These are phyloP conservation scores for Notarius lentiginosus DNA, from an alignment of 2,113 vertebrate genomes.

Conservation along the genomic window DNA sequence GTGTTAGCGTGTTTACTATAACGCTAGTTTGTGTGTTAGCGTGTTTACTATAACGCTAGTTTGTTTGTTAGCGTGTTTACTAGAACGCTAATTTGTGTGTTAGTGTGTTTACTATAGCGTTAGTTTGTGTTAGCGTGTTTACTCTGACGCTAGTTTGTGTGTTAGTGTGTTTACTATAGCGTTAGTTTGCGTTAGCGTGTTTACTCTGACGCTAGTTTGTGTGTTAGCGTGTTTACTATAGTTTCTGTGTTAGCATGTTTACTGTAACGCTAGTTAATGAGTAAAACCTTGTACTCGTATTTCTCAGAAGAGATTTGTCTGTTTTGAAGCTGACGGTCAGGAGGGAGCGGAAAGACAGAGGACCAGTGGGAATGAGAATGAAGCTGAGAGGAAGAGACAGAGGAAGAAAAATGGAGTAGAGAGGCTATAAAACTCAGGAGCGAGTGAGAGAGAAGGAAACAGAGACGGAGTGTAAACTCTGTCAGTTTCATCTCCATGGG, in stretches of 20 bases:
- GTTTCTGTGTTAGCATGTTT: too few relatives aligned
- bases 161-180: too few relatives aligned
- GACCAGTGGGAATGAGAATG: neutral
- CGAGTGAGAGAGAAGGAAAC: neutral
- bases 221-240: neutral
- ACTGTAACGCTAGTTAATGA: neutral
- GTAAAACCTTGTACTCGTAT: neutral
- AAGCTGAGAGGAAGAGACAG: neutral
- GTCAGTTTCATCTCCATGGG: conserved; percentile 38
- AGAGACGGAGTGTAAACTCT: conserved; percentile 32
- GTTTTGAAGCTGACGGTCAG: neutral
- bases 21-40: neutral
- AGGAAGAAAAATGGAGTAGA: neutral
- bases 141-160: too few relatives aligned
- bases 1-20: neutral
- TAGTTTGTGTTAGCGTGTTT: neutral
- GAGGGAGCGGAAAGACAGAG: neutral
- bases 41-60: neutral
- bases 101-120: neutral
- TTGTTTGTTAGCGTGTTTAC: neutral
- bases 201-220: neutral
- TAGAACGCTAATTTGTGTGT: neutral
- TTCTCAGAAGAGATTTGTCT: neutral
- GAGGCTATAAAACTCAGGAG: neutral
- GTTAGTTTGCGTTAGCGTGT: neutral